phyloP scores from a whole-genome alignment of 2,113 vertebrate species.

The Oxygymnocypris stewartii region DNA sequence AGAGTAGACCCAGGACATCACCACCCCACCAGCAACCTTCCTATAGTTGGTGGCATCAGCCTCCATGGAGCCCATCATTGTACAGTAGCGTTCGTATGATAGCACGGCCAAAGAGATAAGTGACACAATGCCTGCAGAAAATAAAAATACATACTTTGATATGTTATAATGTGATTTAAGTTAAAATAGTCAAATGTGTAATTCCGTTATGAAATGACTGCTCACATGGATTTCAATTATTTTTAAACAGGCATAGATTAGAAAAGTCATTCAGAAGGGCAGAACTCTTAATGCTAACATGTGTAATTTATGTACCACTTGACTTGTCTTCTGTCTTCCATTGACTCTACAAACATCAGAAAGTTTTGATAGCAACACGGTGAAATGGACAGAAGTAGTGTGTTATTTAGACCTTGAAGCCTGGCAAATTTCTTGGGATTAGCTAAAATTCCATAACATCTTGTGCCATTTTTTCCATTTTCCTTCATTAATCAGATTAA shows the following conservation, averaged over 20 bases:
- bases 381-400: neutral
- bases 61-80: slow-evolving; percentile 75
- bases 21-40: slow-evolving; percentile 73
- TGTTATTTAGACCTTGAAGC: neutral
- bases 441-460: neutral
- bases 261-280: neutral
- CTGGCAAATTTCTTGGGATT: neutral
- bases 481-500: neutral
- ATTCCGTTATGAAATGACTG: neutral
- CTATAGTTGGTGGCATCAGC: slow-evolving; percentile 78
- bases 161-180: neutral
- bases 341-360: neutral
- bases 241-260: neutral
- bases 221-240: neutral
- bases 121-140: slow-evolving; percentile 75
- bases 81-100: slow-evolving; percentile 80
- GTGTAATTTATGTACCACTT: neutral
- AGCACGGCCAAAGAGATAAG: slow-evolving; percentile 82
- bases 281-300: neutral
- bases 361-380: neutral
- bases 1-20: slow-evolving; percentile 79
- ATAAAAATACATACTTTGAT: neutral
- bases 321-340: neutral
- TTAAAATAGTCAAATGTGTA: neutral
- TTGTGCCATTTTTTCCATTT: neutral